These are phyloP conservation scores for Acrobasis suavella DNA, from an alignment of 2,888 invertebrate genomes.

Conservation along the genomic window DNA sequence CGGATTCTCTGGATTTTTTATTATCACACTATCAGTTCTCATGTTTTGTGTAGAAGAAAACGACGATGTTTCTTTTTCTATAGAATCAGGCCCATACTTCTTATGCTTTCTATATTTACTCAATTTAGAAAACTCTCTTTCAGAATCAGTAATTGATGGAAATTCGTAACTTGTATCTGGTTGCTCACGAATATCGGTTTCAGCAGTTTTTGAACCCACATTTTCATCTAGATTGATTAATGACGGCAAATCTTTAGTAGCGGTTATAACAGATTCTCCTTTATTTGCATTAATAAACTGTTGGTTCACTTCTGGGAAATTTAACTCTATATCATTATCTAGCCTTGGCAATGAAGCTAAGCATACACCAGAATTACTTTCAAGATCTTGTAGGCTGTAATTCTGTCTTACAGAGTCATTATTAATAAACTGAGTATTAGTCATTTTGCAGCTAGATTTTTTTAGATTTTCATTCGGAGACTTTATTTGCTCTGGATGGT, in stretches of 20 bases:
- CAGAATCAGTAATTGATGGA: slow-evolving; percentile 42
- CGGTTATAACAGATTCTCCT: slow-evolving; percentile 46
- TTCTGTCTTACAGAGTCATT: slow-evolving; percentile 48
- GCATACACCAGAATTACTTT: slow-evolving; percentile 71
- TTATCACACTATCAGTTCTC: slow-evolving; percentile 74
- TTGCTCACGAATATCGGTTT: slow-evolving; percentile 27
- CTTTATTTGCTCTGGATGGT: slow-evolving; percentile 41
- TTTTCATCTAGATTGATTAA: slow-evolving; percentile 42
- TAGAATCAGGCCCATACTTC: slow-evolving; percentile 36
- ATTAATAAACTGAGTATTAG: slow-evolving; percentile 55
- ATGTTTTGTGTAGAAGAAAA: slow-evolving; percentile 38
- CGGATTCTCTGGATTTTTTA: slow-evolving; percentile 72
- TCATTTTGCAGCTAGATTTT: slow-evolving; percentile 67
- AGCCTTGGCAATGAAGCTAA: slow-evolving; percentile 71
- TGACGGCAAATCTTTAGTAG: slow-evolving; percentile 46
- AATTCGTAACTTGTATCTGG: slow-evolving; percentile 32
- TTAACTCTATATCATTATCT: slow-evolving; percentile 76
- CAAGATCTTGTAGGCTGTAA: slow-evolving; percentile 70
- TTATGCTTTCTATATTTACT: slow-evolving; percentile 70
- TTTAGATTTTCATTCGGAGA: slow-evolving; percentile 42
- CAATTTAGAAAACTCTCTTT: slow-evolving; percentile 61
- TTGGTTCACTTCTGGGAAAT: slow-evolving; percentile 77
- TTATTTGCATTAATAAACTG: slow-evolving; percentile 77
- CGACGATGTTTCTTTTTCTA: slow-evolving; percentile 35
- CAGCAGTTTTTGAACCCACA: slow-evolving; percentile 30